These are phyloP conservation scores for Heterochromis multidens DNA, from an alignment of 2,113 vertebrate genomes.

Conservation along the genomic window DNA sequence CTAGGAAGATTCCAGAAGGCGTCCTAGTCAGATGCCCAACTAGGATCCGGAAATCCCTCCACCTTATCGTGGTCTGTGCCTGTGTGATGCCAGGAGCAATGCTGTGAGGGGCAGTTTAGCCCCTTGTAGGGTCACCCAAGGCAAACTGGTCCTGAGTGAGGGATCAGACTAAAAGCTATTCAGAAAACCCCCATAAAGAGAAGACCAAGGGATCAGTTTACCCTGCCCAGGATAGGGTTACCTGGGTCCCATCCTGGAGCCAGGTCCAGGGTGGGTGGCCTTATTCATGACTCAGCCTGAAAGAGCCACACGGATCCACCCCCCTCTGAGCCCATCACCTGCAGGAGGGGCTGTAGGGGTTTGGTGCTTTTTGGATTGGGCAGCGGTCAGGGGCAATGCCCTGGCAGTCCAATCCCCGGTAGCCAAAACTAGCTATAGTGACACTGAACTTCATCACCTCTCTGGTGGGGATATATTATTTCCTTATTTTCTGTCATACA, in stretches of 20 bases:
- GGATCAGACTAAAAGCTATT: neutral
- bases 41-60: neutral
- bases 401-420: neutral
- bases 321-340: neutral
- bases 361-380: too few species aligned
- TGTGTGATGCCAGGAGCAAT: neutral
- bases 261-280: neutral
- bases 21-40: neutral
- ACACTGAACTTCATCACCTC: neutral
- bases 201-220: neutral
- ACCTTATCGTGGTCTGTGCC: neutral
- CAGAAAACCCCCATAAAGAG: neutral
- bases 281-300: neutral
- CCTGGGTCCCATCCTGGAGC: neutral
- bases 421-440: neutral
- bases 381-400: too few species aligned
- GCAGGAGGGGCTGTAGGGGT: neutral
- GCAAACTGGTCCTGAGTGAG: neutral
- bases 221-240: neutral
- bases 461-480: neutral
- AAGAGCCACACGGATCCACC: neutral
- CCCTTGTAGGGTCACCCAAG: neutral
- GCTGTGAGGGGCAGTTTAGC: neutral
- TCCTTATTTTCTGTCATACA: too few species aligned
- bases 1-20: neutral